Base-by-base conservation (phyloP, 2,797 vertebrate species). In the Rhabdomys pumilio region DNA sequence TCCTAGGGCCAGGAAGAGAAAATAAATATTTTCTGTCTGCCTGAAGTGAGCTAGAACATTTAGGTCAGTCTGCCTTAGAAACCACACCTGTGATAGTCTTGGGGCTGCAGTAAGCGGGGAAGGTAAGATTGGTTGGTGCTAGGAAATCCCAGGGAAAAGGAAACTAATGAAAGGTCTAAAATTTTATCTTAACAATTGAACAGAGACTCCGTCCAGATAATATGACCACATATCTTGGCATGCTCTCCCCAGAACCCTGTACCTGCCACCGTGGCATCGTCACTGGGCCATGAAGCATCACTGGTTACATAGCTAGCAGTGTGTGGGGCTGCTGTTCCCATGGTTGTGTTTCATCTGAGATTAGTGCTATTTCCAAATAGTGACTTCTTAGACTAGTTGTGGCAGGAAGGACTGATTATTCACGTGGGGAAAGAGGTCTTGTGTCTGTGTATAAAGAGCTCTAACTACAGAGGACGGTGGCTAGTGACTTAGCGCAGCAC, bases 111-210 rank as follows among this genome's bases (percentile, higher is more conserved):
- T 84, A 44, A 93, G 20, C 72, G 77, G 83, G 53, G 72, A 90
- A n/a, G 57, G 47, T 44, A 57, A 92, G 65, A 69, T 24, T 82
- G 67, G 17, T 95, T 94, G 89, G 94, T 96, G 73, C 96, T 92
- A 67, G 96, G 47, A 95, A 80, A 73, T 76, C 95, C 72, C 93
- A 94, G 89, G 91, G 89, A 55, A 96, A 86, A 87, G 65, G 79
- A 92, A n/a, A 85, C 65, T 31, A 67, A 72, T 65, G 63, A 84
- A 96, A 93, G 85, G 38, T 96, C 65, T 91, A 72, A 86, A 95
- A 84, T 95, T 50, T 69, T 38, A 50, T 15, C 31, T 80, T 90
- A 90, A 93, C 87, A 67, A 0, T 81, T 69, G 65, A 84, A 90
- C 61, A 77, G 75, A 67, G 63, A 89, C 41, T 90, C 53, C 72